phyloP scores from a whole-genome alignment of 1,140 invertebrate genomes.

The Centruroides sculpturatus region DNA sequence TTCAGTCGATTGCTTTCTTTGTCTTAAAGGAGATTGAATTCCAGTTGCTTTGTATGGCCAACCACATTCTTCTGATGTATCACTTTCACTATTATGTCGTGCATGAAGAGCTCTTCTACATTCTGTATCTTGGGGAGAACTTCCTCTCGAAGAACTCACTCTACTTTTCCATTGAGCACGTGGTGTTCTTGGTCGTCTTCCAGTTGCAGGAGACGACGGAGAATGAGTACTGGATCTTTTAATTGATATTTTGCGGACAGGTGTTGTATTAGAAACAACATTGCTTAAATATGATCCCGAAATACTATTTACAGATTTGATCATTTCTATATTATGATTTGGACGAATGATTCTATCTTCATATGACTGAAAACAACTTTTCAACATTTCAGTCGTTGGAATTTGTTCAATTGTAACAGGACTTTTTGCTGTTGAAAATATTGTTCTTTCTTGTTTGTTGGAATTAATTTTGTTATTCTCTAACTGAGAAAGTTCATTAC shows the following conservation, averaged over 20 bases:
- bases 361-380: slow-evolving; percentile 10
- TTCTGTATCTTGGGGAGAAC: too few relatives aligned
- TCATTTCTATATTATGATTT: slow-evolving; percentile 3
- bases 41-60: too few relatives aligned
- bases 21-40: not conserved
- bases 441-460: too few relatives aligned
- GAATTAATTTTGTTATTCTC: too few relatives aligned
- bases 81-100: slow-evolving; percentile 12
- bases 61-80: slow-evolving; percentile 8
- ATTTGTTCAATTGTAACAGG: slow-evolving; percentile 14
- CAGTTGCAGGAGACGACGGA: slow-evolving; percentile 1
- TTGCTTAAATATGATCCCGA: not conserved
- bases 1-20: not conserved
- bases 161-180: slow-evolving; percentile 4
- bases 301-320: not conserved
- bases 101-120: not conserved
- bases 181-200: slow-evolving; percentile 5
- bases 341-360: slow-evolving; percentile 13
- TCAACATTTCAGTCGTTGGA: not conserved
- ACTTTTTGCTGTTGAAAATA: too few relatives aligned
- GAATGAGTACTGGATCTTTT: slow-evolving; percentile 10
- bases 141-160: slow-evolving; percentile 10
- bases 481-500: too few relatives aligned
- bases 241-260: slow-evolving; percentile 8
- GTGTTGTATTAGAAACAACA: not conserved